Evolutionary conservation across 2,888 invertebrate genomes (phyloP), one percentile per base, ranked within the genome.

Genomic region (Pimpla rufipes): DNA sequence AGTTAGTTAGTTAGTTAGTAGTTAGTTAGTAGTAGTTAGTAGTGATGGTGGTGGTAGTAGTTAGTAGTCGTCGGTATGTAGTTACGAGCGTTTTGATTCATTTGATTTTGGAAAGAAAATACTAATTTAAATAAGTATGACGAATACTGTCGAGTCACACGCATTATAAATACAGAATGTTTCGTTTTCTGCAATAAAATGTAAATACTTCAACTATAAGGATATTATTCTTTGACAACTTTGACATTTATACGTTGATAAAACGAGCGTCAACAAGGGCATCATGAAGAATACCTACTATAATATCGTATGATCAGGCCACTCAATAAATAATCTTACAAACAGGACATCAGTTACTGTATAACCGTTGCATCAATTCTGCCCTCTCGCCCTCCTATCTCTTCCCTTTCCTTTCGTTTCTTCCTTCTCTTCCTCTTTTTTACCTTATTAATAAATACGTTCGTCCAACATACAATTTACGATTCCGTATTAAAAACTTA

Each of bases 401-500:
- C 40, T 16, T 37, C 18, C 21, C 10, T 8, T 23, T 66, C 45
- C 13, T 57, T 13, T 29, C 29, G 29, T 35, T 64, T 42, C 35
- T 1, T 64, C 66, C 35, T 45, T 62, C 13, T 64, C 71, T 50
- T 66, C 50, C 18, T 77, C 21, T 42, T 71, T 57, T 23, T 52
- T n/a, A 68, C 67, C 66, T 73, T 79, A 66, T 79, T 73, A n/a
- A 77, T 45, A 79, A 71, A 75, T 78, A 76, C 73, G 50, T 73
- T 82, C 81, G 76, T 84, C 76, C 50, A 79, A 83, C 73, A 77
- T 74, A 80, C 80, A 77, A 83, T 85, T 85, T 79, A 82, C 82
- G 73, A 81, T 76, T 78, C 76, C 55, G 78, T 84, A 78, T 82
- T 81, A 82, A 82, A 85, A 85, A 85, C 84, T 85, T 67, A 79